These are phyloP conservation scores for Hyperoplus lanceolatus DNA, from an alignment of 2,797 vertebrate genomes.

Conservation along the genomic window DNA sequence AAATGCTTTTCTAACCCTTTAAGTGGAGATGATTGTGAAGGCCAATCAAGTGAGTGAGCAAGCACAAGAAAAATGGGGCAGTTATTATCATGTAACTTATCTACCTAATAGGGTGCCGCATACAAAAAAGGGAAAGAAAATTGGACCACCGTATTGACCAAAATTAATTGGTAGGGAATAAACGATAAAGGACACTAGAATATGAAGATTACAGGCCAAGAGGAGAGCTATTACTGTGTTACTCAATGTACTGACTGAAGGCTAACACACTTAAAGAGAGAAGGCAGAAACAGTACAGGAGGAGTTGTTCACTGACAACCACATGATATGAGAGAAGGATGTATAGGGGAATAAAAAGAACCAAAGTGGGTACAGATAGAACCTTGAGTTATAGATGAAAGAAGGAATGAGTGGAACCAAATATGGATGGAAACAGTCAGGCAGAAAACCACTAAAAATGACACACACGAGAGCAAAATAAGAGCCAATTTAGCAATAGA, in stretches of 20 bases:
- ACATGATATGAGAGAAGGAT: background rate
- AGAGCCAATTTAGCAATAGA: background rate
- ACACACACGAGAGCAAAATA: constrained; percentile 7
- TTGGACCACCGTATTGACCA: constrained; percentile 4
- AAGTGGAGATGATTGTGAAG: constrained; percentile 1
- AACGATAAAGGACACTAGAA: constrained; percentile 22
- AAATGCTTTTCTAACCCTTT: background rate
- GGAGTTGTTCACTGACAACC: constrained; percentile 1
- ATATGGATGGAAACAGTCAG: constrained; percentile 35
- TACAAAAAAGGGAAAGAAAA: constrained; percentile 27
- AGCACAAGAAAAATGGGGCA: constrained; percentile 3
- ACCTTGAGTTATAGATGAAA: constrained; percentile 59
- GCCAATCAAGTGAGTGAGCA: background rate
- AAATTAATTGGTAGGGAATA: constrained; percentile 20
- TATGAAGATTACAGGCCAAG: constrained; percentile 17
- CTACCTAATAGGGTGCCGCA: constrained; percentile 14
- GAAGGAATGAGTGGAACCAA: constrained; percentile 42
- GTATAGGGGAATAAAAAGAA: constrained; percentile 2
- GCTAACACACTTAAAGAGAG: constrained; percentile 7
- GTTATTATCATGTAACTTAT: constrained; percentile 20
- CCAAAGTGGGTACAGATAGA: constrained; percentile 13
- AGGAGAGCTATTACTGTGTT: constrained; percentile 27
- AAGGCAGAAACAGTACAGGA: constrained; percentile 6
- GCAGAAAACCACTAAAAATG: constrained; percentile 40
- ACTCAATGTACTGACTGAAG: constrained; percentile 21